Conservation (phyloP, 2,888 invertebrate species). For the Temnothorax rugatulus region DNA sequence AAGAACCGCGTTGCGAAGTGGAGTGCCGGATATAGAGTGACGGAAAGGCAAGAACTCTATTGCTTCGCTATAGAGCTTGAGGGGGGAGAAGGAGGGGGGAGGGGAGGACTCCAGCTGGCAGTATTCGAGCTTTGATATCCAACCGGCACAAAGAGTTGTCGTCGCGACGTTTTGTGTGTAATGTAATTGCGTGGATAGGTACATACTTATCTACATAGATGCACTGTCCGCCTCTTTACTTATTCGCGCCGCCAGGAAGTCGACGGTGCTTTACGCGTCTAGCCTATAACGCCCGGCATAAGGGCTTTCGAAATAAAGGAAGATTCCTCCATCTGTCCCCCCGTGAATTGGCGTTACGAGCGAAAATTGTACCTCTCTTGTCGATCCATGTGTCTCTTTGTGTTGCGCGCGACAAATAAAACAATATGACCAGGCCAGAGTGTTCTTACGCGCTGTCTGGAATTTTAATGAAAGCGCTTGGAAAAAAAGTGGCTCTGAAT, state of each 20-base stretch:
- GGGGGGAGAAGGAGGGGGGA: background rate
- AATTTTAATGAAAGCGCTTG: slow-evolving; percentile 70
- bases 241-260: slow-evolving; percentile 60
- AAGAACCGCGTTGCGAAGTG: slow-evolving; percentile 71
- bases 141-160: slow-evolving; percentile 70
- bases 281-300: slow-evolving; percentile 38
- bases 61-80: slow-evolving; percentile 61
- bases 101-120: slow-evolving; percentile 13
- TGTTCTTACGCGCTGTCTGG: slow-evolving; percentile 56
- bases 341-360: slow-evolving; percentile 49
- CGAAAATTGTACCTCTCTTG: slow-evolving; percentile 47
- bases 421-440: slow-evolving; percentile 20
- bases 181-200: slow-evolving; percentile 70
- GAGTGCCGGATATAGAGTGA: slow-evolving; percentile 76
- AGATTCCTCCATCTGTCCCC: slow-evolving; percentile 57
- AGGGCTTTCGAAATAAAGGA: slow-evolving; percentile 60
- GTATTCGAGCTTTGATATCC: slow-evolving; percentile 74
- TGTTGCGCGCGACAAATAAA: slow-evolving; percentile 57
- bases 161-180: slow-evolving; percentile 65
- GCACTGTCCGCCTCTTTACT: slow-evolving; percentile 49
- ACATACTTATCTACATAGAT: slow-evolving; percentile 62
- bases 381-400: slow-evolving; percentile 58
- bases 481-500: slow-evolving; percentile 45
- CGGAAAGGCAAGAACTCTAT: slow-evolving; percentile 75
- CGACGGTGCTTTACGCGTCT: slow-evolving; percentile 51